Evolutionary conservation across 2,797 vertebrate genomes (phyloP).

Genomic region (Paratrypauchen microcephalus): DNA sequence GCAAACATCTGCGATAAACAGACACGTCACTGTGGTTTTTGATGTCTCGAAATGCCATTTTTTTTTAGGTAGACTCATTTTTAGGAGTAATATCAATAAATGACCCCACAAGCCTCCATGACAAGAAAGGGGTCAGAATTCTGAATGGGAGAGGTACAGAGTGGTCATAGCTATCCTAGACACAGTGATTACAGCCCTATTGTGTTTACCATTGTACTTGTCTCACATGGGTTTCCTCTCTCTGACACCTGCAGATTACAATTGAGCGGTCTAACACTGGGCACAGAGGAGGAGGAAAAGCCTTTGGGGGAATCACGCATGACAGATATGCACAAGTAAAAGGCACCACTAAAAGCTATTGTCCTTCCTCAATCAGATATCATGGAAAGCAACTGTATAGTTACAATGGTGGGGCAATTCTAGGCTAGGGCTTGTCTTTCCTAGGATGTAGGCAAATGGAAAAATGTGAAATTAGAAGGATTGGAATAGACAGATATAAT

Average conservation of each 20-base stretch:
- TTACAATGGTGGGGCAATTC: not conserved
- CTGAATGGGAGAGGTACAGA: slow-evolving; percentile 5
- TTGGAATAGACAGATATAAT: not conserved
- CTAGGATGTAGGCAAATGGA: not conserved
- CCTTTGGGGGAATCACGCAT: slow-evolving; percentile 36
- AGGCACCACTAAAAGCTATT: slow-evolving; percentile 7
- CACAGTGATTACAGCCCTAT: slow-evolving; percentile 4
- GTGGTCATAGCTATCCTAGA: not conserved
- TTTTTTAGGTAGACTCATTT: slow-evolving; percentile 28
- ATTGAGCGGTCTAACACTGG: slow-evolving; percentile 74
- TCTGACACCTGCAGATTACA: slow-evolving; percentile 69
- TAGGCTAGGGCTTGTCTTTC: not conserved
- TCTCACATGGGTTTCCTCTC: slow-evolving; percentile 39
- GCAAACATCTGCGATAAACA: slow-evolving; percentile 43
- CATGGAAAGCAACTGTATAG: not conserved
- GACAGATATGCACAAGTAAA: slow-evolving; percentile 7
- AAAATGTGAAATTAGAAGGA: not conserved
- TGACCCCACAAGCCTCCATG: not conserved
- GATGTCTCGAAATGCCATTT: slow-evolving; percentile 38
- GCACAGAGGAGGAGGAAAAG: slow-evolving; percentile 6
- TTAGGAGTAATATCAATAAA: not conserved
- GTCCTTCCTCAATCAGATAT: slow-evolving; percentile 9
- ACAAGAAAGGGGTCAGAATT: slow-evolving; percentile 13
- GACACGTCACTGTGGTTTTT: slow-evolving; percentile 50
- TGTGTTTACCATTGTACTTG: slow-evolving; percentile 25